Evolutionary conservation across 1,140 invertebrate species (phyloP).

Genomic region (Bombus difficillimus): DNA sequence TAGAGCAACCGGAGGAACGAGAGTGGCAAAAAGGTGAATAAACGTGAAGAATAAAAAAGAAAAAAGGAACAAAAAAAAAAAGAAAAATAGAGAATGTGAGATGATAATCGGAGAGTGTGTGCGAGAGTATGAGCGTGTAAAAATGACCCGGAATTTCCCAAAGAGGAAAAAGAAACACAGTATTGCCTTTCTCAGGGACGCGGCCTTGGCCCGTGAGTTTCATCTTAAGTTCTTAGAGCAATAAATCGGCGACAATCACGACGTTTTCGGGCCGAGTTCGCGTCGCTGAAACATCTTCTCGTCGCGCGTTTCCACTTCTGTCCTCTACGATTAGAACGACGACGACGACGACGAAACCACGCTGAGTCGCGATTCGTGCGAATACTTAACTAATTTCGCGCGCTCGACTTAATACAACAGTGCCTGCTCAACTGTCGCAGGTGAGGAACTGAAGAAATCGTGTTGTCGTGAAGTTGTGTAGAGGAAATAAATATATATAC

Average conservation of each 20-base stretch:
- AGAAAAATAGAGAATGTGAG: not conserved
- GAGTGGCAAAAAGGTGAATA: not conserved
- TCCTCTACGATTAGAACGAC: slow-evolving; percentile 36
- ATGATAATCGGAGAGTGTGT: not conserved
- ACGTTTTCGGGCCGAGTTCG: slow-evolving; percentile 67
- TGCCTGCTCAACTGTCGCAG: not conserved
- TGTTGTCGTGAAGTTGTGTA: no score
- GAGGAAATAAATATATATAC: no score
- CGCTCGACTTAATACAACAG: not conserved
- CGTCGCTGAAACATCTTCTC: slow-evolving; percentile 51
- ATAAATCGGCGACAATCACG: slow-evolving; percentile 81
- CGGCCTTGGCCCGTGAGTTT: slow-evolving; percentile 73
- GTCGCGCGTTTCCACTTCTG: slow-evolving; percentile 22
- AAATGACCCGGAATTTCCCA: slow-evolving; percentile 54
- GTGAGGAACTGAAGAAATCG: no score
- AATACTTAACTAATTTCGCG: no score
- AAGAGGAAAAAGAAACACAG: slow-evolving; percentile 72
- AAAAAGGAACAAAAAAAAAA: not conserved
- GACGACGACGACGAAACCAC: slow-evolving; percentile 21
- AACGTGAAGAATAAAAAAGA: not conserved
- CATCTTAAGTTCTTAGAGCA: slow-evolving; percentile 79
- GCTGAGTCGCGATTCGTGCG: no score
- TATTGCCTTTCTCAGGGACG: slow-evolving; percentile 78
- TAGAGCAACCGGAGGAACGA: not conserved
- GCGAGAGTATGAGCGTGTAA: slow-evolving; percentile 29